These are phyloP conservation scores for Scytalopus superciliaris DNA, from an alignment of 2,113 vertebrate species.

Conservation along the genomic window DNA sequence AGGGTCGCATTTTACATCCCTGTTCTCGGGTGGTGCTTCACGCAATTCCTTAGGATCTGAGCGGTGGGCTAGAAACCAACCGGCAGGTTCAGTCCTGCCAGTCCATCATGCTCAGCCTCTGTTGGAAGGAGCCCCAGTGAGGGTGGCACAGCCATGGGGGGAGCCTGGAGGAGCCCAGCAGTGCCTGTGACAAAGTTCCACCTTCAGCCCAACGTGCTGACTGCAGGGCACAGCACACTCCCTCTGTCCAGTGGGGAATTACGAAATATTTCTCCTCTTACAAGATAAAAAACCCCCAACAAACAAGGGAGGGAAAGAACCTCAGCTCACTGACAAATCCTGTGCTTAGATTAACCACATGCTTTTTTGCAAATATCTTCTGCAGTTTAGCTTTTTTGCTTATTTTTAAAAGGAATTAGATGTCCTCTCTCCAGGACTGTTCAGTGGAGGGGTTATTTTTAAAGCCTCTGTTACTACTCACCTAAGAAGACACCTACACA, in stretches of 20 bases:
- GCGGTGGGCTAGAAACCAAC: background rate
- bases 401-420: no score
- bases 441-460: constrained; percentile 24
- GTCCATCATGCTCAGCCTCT: background rate
- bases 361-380: background rate
- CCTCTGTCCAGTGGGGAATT: background rate
- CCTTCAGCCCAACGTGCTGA: background rate
- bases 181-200: background rate
- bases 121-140: background rate
- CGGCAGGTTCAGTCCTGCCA: background rate
- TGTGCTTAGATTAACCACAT: background rate
- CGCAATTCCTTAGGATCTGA: background rate
- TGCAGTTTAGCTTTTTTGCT: background rate
- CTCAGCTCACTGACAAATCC: background rate
- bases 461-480: constrained; percentile 10
- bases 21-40: background rate
- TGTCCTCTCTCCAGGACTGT: background rate
- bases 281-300: background rate
- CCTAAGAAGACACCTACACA: constrained; percentile 22
- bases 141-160: background rate
- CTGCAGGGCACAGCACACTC: background rate
- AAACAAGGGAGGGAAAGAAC: background rate
- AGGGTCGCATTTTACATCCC: background rate
- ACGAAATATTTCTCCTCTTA: background rate
- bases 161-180: background rate